Evolutionary conservation across 30 jellyfish, hydroid and myxozoan species (phyloP).

Genomic region (Hydractinia echinata): DNA sequence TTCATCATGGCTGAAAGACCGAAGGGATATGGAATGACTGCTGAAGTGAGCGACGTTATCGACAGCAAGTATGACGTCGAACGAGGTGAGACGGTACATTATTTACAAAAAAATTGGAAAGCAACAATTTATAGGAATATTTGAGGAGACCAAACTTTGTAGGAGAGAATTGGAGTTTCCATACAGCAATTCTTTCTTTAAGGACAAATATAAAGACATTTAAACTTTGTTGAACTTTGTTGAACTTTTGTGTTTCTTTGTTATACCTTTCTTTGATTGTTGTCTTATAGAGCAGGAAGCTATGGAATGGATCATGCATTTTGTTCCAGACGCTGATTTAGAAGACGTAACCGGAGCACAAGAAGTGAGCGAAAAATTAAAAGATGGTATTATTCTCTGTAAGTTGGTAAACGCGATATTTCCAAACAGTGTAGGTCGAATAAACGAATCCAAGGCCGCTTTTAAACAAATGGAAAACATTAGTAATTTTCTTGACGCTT

Average conservation of each 20-base stretch:
- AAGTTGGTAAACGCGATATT: conserved; percentile 24
- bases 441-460: conserved; percentile 46
- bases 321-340: conserved; percentile 36
- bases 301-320: conserved; percentile 72
- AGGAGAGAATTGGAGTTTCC: too few species aligned
- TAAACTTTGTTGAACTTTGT: too few species aligned
- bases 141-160: too few species aligned
- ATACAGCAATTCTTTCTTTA: too few species aligned
- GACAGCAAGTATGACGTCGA: conserved; percentile 12
- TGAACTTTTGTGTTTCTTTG: too few species aligned
- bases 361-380: conserved; percentile 44
- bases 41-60: conserved; percentile 52
- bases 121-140: too few species aligned
- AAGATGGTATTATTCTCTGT: conserved; percentile 65
- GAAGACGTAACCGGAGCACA: conserved; percentile 32
- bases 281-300: conserved; percentile 54
- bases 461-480: conserved; percentile 56
- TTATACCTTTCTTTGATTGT: too few species aligned
- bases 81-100: conserved; percentile 1
- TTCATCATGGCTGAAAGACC: conserved; percentile 82
- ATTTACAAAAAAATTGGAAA: too few species aligned
- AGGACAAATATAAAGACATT: too few species aligned
- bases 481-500: conserved; percentile 26
- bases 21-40: conserved; percentile 80
- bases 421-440: conserved; percentile 11